Base-by-base conservation (phyloP, 2,113 vertebrate genomes). In the Scalopus aquaticus region DNA sequence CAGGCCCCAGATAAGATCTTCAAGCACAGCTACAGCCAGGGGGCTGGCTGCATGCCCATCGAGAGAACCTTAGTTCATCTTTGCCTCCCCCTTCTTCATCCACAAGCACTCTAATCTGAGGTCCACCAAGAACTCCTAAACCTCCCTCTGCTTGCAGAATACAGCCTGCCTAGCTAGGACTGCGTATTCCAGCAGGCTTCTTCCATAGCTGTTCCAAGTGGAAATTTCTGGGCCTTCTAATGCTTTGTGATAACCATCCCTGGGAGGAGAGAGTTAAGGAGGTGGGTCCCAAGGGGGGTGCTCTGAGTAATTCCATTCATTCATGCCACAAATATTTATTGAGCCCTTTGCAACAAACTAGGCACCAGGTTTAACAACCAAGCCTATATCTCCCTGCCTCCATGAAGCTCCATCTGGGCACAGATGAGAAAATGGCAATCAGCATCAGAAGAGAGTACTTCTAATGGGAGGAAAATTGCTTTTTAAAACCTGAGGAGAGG, bases 1-100 rank as follows among this genome's bases (percentile, higher is more conserved):
- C 65, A 20, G 49, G 28, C 62, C 30, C 32, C 77, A 6, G 96
- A 97, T 95, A 95, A 87, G 64, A 96, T 97, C 93, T 95, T 64
- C 11, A 74, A 78, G 74, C 0, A 0, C 19, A 83, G 94, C 35
- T 78, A 69, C 19, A 58, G 49, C 73, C 64, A 42, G 8, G 37
- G 30, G 39, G 32, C 30, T 49, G 0, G 81, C 70, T 83, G 20
- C 51, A 76, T 69, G 54, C 89, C 32, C 35, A 90, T 62, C 11
- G 13, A 81, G 83, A 44, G 78, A 94, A 72, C 12, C 28, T 89
- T 51, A 15, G 54, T 86, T 96, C 74, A 67, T 35, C 28, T 49
- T 82, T 74, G 67, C 67, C 60, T 74, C 37, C 56, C 76, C 56
- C 58, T 24, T 85, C 44, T 74, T 35, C 73, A 39, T 60, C 60